Conservation (phyloP, 2,888 invertebrate genomes). For the Hydrotaea diabolus region DNA sequence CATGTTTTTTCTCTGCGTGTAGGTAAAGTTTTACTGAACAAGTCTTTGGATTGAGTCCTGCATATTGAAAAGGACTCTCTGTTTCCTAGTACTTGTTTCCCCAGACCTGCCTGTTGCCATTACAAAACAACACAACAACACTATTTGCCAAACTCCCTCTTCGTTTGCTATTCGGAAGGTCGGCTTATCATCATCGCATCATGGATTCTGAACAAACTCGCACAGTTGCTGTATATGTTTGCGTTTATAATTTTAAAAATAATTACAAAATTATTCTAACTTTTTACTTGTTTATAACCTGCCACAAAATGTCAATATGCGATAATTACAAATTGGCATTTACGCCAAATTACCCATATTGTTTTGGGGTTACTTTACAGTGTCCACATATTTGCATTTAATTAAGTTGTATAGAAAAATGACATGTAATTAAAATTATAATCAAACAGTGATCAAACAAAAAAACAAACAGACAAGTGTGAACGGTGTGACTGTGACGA, state of each 20-base stretch:
- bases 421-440: conserved; percentile 66
- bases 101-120: no score
- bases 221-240: conserved; percentile 3
- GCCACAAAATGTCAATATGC: conserved; percentile 37
- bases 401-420: conserved; percentile 46
- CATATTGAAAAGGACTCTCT: no score
- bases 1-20: no score
- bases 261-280: conserved; percentile 32
- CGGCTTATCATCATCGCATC: neutral
- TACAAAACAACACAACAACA: no score
- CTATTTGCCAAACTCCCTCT: no score
- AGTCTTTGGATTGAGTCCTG: no score
- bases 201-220: conserved; percentile 8
- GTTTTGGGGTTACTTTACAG: conserved; percentile 10
- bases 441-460: conserved; percentile 9
- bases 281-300: neutral
- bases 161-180: no score
- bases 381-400: conserved; percentile 27
- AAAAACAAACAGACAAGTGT: conserved; percentile 7
- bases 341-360: conserved; percentile 30
- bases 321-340: conserved; percentile 37
- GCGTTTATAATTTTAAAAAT: conserved; percentile 4
- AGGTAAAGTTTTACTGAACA: no score
- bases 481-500: neutral
- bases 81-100: no score